A percentile compares a stretch with the other conserved stretches of the same genome.
Conservation (phyloP, 2,888 invertebrate species). For the Diachrysia chrysitis region DNA sequence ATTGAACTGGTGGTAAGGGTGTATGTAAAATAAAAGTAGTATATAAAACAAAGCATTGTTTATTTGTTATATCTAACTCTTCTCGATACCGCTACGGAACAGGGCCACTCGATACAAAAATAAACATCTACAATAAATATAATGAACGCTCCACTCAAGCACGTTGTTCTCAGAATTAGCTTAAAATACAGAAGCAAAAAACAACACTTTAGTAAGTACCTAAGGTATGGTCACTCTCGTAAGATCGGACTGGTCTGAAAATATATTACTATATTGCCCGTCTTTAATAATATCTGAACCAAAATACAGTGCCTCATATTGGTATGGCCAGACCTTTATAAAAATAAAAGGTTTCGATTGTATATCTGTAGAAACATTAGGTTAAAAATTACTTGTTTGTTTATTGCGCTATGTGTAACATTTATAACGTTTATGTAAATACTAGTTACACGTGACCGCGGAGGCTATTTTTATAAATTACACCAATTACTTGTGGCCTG, state of each 20-base stretch:
- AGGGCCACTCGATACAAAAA: constrained; percentile 81
- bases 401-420: neutral
- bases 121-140: constrained; percentile 88
- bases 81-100: constrained; percentile 68
- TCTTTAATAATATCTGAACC: no score
- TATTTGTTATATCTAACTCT: constrained; percentile 59
- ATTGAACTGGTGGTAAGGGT: no score
- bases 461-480: constrained; percentile 1
- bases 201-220: neutral
- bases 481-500: neutral
- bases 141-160: constrained; percentile 45
- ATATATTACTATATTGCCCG: no score
- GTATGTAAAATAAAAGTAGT: constrained; percentile 39
- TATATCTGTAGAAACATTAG: no score
- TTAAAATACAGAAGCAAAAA: no score
- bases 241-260: no score
- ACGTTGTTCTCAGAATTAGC: constrained; percentile 14
- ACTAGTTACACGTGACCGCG: neutral
- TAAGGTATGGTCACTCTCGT: neutral
- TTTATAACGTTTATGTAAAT: constrained; percentile 1
- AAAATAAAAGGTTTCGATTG: no score
- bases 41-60: constrained; percentile 59
- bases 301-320: no score
- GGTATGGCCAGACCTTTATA: no score
- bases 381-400: no score